Evolutionary conservation across 1,140 invertebrate species (phyloP).

Genomic region (Homarus americanus): DNA sequence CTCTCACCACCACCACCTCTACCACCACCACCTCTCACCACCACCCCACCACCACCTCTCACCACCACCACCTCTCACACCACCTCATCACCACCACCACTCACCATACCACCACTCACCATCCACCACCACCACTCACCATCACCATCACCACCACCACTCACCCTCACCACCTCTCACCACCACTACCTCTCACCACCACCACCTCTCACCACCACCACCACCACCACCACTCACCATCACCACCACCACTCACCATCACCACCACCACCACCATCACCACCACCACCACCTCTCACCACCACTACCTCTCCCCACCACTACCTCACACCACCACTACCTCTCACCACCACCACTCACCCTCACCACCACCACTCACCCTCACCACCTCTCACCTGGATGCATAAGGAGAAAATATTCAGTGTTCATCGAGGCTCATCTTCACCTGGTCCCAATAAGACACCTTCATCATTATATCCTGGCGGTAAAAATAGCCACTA

Average conservation of each 20-base stretch:
- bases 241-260: background rate
- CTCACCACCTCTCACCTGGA: no score
- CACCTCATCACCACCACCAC: background rate
- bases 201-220: background rate
- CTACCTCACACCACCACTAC: background rate
- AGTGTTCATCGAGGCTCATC: no score
- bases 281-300: background rate
- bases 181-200: no score
- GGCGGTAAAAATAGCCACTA: no score
- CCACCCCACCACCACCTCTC: no score
- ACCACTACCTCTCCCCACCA: background rate
- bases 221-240: background rate
- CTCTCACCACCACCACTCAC: background rate
- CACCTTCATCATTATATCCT: no score
- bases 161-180: no score
- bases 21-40: no score
- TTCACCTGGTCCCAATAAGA: no score
- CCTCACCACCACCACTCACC: background rate
- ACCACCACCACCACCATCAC: background rate
- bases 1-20: no score
- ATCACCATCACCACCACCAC: no score
- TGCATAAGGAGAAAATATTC: no score
- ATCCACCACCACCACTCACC: background rate
- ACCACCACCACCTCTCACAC: background rate
- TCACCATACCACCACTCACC: background rate